Evolutionary conservation across 2,797 vertebrate species (phyloP), one percentile per base, ranked within the genome.

Genomic region (Gadopsis bispinosus): DNA sequence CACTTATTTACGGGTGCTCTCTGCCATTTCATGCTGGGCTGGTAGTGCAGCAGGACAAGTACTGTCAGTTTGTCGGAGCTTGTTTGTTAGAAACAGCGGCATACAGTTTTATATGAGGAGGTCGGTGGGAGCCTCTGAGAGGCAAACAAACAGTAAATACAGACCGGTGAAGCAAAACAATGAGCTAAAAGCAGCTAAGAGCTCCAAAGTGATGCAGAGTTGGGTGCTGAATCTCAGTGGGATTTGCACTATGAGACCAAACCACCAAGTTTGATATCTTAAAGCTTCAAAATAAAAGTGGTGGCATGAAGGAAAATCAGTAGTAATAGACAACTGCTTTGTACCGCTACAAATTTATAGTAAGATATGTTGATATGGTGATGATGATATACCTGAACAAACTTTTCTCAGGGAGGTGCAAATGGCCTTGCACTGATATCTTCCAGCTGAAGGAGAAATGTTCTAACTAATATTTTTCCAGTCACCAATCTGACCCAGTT

Each of bases 401-500:
- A 51, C 33, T 10, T 67, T n/a, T 0, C 61, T 66, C 13, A 47
- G 0, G 31, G n/a, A 69, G 19, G 45, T 54, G 7, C 1, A 75
- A 69, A 48, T 43, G 54, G n/a, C 22, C 33, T 75, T 9, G 37
- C 60, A 22, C 26, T 66, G 13, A 65, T 62, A 71, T 58, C 33
- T 47, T 60, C 19, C 39, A 59, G 37, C 22, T 64, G 48, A 35
- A 70, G 39, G n/a, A 62, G 50, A 79, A 66, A 11, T 60, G 29
- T 56, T 59, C 45, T 37, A 45, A 55, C 31, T 1, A 63, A 61
- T 16, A 61, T 48, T 78, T 75, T 71, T 70, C n/a, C 39, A 55
- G 26, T 76, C 51, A 66, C 67, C 16, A 68, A 60, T 73, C 54
- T 85, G 89, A 83, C 85, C 88, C 76, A 89, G 35, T 90, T 91